phyloP scores from a whole-genome alignment of 1,140 invertebrate species.

The Zophobas morio region DNA sequence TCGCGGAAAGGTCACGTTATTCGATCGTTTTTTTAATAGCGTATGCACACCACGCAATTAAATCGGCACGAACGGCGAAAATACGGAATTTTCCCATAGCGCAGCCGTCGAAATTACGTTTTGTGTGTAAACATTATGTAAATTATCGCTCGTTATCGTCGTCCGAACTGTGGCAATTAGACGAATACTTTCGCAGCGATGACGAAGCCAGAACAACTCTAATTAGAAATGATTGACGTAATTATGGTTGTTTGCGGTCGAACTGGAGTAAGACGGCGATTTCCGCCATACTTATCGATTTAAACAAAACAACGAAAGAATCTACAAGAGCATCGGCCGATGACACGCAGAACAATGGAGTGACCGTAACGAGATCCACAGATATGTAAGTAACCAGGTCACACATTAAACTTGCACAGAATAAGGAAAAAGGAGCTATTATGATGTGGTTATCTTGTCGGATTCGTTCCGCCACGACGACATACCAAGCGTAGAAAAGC shows the following conservation, averaged over 20 bases:
- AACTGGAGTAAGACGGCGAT: constrained; percentile 5
- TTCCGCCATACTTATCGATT: constrained; percentile 3
- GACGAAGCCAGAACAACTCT: constrained; percentile 10
- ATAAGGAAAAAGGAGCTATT: constrained; percentile 27
- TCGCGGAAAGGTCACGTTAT: constrained; percentile 7
- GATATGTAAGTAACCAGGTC: constrained; percentile 49
- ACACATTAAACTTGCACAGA: constrained; percentile 39
- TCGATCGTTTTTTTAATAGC: constrained; percentile 5
- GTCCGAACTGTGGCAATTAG: constrained; percentile 8
- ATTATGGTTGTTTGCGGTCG: constrained; percentile 7
- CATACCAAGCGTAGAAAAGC: constrained; percentile 49
- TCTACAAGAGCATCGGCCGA: background rate
- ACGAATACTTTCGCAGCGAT: constrained; percentile 21
- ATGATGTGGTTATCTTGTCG: constrained; percentile 34
- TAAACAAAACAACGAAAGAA: background rate
- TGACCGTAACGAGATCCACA: constrained; percentile 35
- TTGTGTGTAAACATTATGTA: constrained; percentile 23
- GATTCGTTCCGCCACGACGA: constrained; percentile 49
- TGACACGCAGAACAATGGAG: constrained; percentile 22
- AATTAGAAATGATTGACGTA: constrained; percentile 14
- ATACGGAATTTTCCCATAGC: constrained; percentile 16
- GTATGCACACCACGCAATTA: constrained; percentile 22
- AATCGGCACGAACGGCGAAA: constrained; percentile 4
- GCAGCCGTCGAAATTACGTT: constrained; percentile 22
- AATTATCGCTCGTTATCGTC: constrained; percentile 25